Evolutionary conservation across 2,888 invertebrate species (phyloP).

Genomic region (Balanococcus diminutus): DNA sequence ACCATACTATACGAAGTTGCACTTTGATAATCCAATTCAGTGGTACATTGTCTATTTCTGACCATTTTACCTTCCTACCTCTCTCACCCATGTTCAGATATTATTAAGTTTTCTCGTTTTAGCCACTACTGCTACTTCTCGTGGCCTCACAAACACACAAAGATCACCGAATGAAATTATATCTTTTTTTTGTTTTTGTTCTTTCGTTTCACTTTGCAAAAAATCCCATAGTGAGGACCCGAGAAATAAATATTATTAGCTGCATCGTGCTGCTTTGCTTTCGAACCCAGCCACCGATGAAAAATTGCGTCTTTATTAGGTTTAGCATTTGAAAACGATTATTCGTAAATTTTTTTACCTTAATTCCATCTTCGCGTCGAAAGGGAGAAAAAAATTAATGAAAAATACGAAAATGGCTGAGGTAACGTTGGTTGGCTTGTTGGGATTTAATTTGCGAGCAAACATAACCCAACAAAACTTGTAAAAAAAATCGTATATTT

Average conservation of each 20-base stretch:
- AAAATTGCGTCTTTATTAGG: conserved; percentile 7
- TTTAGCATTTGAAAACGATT: conserved; percentile 12
- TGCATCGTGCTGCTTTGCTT: not conserved
- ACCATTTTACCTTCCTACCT: not conserved
- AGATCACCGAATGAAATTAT: not conserved
- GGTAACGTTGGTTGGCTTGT: not conserved
- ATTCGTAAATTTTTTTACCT: not conserved
- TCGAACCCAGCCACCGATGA: not conserved
- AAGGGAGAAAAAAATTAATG: not conserved
- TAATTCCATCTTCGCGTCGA: not conserved
- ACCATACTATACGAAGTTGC: not conserved
- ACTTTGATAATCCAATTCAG: not conserved
- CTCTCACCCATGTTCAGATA: not conserved
- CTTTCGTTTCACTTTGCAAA: not conserved
- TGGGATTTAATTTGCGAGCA: not conserved
- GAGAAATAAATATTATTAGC: not conserved
- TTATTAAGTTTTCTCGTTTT: not conserved
- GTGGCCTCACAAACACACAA: not conserved
- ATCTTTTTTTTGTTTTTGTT: not conserved
- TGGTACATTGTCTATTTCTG: not conserved
- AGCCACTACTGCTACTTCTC: not conserved
- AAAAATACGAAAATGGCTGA: not conserved
- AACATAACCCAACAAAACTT: not conserved
- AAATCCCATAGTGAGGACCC: not conserved
- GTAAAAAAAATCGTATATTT: not conserved